Base-by-base conservation (phyloP, 2,113 vertebrate genomes). In the Sakesphorus luctuosus region DNA sequence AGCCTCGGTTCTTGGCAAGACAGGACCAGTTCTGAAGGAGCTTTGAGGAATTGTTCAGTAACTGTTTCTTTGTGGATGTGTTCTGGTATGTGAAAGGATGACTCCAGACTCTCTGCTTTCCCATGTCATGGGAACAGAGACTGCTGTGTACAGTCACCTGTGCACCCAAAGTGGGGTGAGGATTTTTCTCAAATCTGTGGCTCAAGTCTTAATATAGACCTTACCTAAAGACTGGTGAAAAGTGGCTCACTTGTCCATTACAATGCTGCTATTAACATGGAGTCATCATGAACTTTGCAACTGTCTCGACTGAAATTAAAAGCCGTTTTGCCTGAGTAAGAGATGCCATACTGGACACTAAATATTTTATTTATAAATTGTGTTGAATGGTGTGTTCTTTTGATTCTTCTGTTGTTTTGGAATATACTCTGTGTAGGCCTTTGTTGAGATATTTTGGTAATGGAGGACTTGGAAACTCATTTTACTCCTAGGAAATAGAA, bases 281-380 rank as follows among this genome's bases (percentile, higher is more conserved):
- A 29, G 28, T 18, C 21, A 19, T 40, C 9, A 7, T 8, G 31
- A 31, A 68, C 4, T 53, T 88, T 67, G 35, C 19, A 72, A 3
- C 18, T 66, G 36, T 56, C 25, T 61, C 18, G 20, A 3, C 35
- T 83, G 62, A 82, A 87, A 68, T 43, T 40, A 29, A 72, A 56
- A 62, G 14, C 8, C 31, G 7, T 49, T 61, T 76, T 83, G 3
- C 9, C 14, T 0, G 0, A 72, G 35, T 33, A 43, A 25, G 13
- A 56, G 18, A 7, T 56, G 14, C 26, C 12, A 19, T 44, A 25
- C 10, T 52, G 4, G 14, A 33, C 3, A 25, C 56, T 36, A 3
- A 18, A 26, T 50, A 6, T 5, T 80, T 83, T 38, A 55, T 18
- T 47, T 62, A 43, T 29, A 28, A 81, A 6, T 35, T 71, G 2